Base-by-base conservation (phyloP, 1,140 invertebrate genomes). In the Dryas iulia region DNA sequence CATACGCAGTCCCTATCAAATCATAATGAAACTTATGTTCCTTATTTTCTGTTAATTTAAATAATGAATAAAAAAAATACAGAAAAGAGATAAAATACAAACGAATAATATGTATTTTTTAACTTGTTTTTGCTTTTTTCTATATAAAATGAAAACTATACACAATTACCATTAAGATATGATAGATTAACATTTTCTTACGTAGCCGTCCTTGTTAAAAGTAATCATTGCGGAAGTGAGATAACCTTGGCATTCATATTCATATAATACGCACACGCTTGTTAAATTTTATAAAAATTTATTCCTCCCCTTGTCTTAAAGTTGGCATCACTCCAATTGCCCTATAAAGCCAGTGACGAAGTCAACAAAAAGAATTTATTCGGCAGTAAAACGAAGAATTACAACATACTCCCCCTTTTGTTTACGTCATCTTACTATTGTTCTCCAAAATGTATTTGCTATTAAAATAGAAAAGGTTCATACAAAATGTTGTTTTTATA, bases 341-440 rank as follows among this genome's bases (percentile, higher is more conserved):
- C 23, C 65, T 35, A 54, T 26, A 67, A 61, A 67, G 35, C 26
- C 65, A 60, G 65, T 67, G 57, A 52, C 28, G 58, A 30, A 60
- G 65, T 61, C 66, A 62, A 68, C 52, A 68, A 61, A 68, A 68
- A 68, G 66, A 57, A 68, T 68, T 68, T 33, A 31, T 56, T 68
- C 53, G 66, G 39, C 60, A 68, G 24, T 62, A 67, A 67, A 62
- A 18, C 59, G 52, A 47, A 62, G 66, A 68, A 62, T 62, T 68
- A 68, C 59, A 54, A 62, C 52, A 33, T 39, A 68, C 31, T 62
- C 39, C 58, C 30, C 58, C 57, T 57, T 62, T 61, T 68, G 66
- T 62, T 68, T 60, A 60, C 52, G 47, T 61, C 66, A 21, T 68
- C 18, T 5, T 24, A 59, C n/a, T 25, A 31, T 52, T 26, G 58